Evolutionary conservation across 2,797 vertebrate genomes (phyloP).

Genomic region (Serranus cabrilla): DNA sequence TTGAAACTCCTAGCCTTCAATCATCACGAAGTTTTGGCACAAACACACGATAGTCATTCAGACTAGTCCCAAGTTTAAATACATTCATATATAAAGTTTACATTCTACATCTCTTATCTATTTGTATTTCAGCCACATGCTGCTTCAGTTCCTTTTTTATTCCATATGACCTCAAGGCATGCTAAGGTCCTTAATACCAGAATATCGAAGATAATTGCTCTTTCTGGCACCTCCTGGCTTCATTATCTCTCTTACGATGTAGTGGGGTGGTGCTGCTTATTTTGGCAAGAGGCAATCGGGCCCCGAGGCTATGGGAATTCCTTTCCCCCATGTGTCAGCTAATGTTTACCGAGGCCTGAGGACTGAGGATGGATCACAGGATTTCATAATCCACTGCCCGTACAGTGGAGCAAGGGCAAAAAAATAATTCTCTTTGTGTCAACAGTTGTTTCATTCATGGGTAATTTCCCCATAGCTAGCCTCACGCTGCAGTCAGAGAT

Average conservation of each 20-base stretch:
- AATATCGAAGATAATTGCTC: slow-evolving; percentile 74
- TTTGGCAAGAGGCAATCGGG: slow-evolving; percentile 73
- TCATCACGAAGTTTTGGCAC: too few relatives aligned
- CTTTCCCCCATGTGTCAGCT: slow-evolving; percentile 85
- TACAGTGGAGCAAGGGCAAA: slow-evolving; percentile 75
- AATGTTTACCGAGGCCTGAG: slow-evolving; percentile 84
- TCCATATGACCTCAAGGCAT: slow-evolving; percentile 48
- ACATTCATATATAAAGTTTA: slow-evolving; percentile 5
- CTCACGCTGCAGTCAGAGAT: slow-evolving; percentile 56
- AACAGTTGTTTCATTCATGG: slow-evolving; percentile 86
- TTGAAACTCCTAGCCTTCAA: too few relatives aligned
- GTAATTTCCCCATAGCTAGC: slow-evolving; percentile 80
- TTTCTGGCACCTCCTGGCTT: slow-evolving; percentile 64
- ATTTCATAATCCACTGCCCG: slow-evolving; percentile 82
- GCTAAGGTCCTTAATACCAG: slow-evolving; percentile 50
- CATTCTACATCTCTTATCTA: not conserved
- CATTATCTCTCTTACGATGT: slow-evolving; percentile 73
- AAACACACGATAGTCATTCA: slow-evolving; percentile 3
- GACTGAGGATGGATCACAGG: slow-evolving; percentile 81
- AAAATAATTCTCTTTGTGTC: slow-evolving; percentile 84
- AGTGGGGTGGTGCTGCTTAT: slow-evolving; percentile 56
- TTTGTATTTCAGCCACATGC: slow-evolving; percentile 15
- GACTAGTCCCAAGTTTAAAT: not conserved
- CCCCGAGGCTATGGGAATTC: slow-evolving; percentile 81
- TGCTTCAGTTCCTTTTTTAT: slow-evolving; percentile 21